Evolutionary conservation across 2,113 vertebrate genomes (phyloP), one percentile per base, ranked within the genome.

Genomic region (Phaethon lepturus): DNA sequence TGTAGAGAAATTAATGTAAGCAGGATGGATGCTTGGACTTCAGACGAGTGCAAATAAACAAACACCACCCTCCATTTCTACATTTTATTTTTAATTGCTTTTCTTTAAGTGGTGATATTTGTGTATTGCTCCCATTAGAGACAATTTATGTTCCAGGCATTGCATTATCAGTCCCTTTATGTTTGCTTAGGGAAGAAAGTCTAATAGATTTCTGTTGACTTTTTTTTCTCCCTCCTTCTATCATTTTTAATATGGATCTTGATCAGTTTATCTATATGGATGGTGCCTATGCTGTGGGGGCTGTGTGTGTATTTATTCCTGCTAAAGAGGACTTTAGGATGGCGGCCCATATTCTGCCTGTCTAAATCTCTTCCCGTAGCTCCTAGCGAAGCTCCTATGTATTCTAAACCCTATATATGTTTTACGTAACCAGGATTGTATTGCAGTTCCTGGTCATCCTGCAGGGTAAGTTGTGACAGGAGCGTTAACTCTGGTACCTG

Each of bases 51-150:
- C 80, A 90, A 60, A 86, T 60, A 90, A 96, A 80, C 86, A 73
- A 9, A 59, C 92, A 20, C 33, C 76, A 12, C 29, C 47, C 76
- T 96, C 76, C 13, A 6, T 8, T 72, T 76, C 88, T 86, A 38
- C 94, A 56, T 91, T 95, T 92, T 42, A 29, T 10, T 85, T 97
- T 95, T 97, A 97, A 97, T 97, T 97, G 96, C 93, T 83, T 97
- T 96, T 81, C 92, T 96, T 93, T 97, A 96, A 96, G 90, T 94
- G 92, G 45, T 42, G 94, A 44, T 95, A 96, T 97, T 96, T 97
- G 96, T 96, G 76, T 84, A 74, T 95, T 85, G 88, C 90, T 97
- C 96, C 96, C 93, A 91, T 96, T 95, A 96, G 96, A 95, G 94
- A 88, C 93, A 93, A 97, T 97, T 97, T 97, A 95, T 55, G 64